These are phyloP conservation scores for Chromoteleia sp. DNA, from an alignment of 2,888 invertebrate species.

Conservation along the genomic window DNA sequence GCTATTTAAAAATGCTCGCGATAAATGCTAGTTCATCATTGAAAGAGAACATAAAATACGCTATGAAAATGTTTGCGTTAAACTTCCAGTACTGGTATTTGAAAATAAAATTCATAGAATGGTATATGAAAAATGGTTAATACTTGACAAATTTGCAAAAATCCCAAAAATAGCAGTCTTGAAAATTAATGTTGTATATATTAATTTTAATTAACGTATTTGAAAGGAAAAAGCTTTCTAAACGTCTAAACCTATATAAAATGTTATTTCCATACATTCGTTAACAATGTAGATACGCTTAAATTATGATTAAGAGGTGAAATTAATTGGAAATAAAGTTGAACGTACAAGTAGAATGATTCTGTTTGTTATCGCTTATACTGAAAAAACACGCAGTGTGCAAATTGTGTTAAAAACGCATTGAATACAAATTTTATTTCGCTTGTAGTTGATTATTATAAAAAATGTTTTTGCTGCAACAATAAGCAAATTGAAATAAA, in stretches of 20 bases:
- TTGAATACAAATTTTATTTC: constrained; percentile 3
- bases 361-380: neutral
- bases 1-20: neutral
- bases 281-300: too few species aligned
- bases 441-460: constrained; percentile 11
- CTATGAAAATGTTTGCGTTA: too few species aligned
- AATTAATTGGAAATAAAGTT: constrained; percentile 3
- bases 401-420: neutral
- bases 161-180: too few species aligned
- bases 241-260: too few species aligned
- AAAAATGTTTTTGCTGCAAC: constrained; percentile 1
- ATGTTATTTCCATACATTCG: too few species aligned
- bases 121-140: too few species aligned
- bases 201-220: too few species aligned
- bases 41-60: neutral
- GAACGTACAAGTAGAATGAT: neutral
- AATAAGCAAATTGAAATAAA: constrained; percentile 15
- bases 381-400: neutral
- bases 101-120: too few species aligned
- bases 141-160: too few species aligned
- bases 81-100: too few species aligned
- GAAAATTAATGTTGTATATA: too few species aligned
- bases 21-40: neutral
- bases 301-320: neutral
- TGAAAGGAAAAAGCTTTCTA: too few species aligned